Percentiles rank a stretch among this genome's conserved stretches.
Conservation (phyloP, 2,113 vertebrate species). For the Scartelaos histophorus region DNA sequence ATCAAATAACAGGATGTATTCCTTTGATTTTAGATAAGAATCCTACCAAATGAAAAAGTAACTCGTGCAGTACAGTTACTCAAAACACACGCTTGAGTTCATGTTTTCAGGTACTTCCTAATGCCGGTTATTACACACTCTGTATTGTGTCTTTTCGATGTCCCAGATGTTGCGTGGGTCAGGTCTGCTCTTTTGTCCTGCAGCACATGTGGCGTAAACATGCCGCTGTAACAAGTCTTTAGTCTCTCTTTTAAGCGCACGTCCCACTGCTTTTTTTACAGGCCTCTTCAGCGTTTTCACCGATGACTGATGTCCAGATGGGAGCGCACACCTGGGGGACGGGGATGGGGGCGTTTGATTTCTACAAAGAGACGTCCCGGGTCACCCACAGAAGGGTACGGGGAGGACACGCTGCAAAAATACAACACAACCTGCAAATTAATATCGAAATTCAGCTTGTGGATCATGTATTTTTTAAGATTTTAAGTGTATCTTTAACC, state of each 20-base stretch:
- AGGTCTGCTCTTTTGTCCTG: background rate
- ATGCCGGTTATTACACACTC: too few species aligned
- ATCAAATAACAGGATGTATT: too few species aligned
- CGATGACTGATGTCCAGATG: conserved; percentile 4
- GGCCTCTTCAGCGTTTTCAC: background rate
- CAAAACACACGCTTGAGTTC: too few species aligned
- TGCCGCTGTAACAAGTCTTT: background rate
- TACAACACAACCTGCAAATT: too few species aligned
- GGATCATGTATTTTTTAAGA: too few species aligned
- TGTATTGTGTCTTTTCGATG: too few species aligned
- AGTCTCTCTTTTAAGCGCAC: background rate
- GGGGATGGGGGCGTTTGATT: background rate
- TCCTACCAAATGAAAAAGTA: too few species aligned
- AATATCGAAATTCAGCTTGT: too few species aligned
- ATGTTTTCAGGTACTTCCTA: too few species aligned
- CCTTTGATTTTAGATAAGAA: too few species aligned
- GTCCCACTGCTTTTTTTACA: background rate
- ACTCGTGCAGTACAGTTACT: too few species aligned
- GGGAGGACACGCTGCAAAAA: background rate
- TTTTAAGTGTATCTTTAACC: too few species aligned
- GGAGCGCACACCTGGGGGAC: background rate
- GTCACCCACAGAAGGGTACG: background rate
- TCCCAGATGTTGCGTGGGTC: background rate
- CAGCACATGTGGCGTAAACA: conserved; percentile 8
- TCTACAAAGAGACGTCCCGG: background rate